Evolutionary conservation across 1,140 invertebrate species (phyloP).

Genomic region (Streblospio benedicti): DNA sequence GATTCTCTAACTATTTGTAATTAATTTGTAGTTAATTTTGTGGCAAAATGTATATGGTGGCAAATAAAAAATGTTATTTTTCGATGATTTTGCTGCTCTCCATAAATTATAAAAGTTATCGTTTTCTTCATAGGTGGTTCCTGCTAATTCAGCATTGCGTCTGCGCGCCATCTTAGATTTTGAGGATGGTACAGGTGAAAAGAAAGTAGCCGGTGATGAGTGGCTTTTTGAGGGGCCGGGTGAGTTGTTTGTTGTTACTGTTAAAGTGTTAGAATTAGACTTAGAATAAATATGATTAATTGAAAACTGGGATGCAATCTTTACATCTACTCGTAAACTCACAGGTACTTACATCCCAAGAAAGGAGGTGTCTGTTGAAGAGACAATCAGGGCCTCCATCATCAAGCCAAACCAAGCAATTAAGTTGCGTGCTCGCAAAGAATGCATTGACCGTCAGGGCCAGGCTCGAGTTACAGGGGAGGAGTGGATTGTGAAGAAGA

Average conservation of each 20-base stretch:
- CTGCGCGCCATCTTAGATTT: conserved; percentile 47
- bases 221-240: conserved; percentile 53
- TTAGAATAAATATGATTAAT: neutral
- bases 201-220: conserved; percentile 49
- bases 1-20: too few relatives aligned
- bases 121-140: too few relatives aligned
- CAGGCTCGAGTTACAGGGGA: conserved; percentile 48
- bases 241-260: conserved; percentile 16
- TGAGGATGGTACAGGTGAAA: conserved; percentile 41
- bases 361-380: conserved; percentile 49
- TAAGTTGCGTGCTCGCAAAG: conserved; percentile 46
- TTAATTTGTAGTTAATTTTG: too few relatives aligned
- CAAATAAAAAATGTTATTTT: too few relatives aligned
- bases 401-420: conserved; percentile 50
- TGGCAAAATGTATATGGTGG: too few relatives aligned
- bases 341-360: conserved; percentile 50
- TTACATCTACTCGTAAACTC: conserved; percentile 8
- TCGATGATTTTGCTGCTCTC: too few relatives aligned
- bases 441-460: conserved; percentile 48
- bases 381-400: conserved; percentile 44
- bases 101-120: too few relatives aligned
- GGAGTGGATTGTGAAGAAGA: conserved; percentile 51
- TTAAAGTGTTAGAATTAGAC: neutral
- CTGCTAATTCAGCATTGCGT: conserved; percentile 46
- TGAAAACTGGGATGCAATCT: neutral